Conservation (phyloP, 2,888 invertebrate genomes). For the Apotomis betuletana region DNA sequence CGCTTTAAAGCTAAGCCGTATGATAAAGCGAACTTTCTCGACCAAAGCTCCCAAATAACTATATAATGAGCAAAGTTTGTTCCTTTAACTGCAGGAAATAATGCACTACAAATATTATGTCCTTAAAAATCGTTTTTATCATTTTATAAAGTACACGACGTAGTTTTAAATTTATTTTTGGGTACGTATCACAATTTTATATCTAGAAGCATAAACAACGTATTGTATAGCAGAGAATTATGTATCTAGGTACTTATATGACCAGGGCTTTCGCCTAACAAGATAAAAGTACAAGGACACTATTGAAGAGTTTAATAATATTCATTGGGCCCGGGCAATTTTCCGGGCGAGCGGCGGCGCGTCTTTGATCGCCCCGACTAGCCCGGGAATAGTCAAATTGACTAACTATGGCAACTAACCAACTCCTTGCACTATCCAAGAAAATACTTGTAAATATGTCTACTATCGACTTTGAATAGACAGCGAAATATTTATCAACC, state of each 20-base stretch:
- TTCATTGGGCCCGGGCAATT: slow-evolving; percentile 83
- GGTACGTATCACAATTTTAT: too few species aligned
- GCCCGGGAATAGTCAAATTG: slow-evolving; percentile 71
- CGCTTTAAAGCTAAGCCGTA: too few species aligned
- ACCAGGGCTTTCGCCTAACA: slow-evolving; percentile 55
- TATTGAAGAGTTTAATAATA: slow-evolving; percentile 83
- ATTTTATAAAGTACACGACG: too few species aligned
- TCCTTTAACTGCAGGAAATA: too few species aligned
- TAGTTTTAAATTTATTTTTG: too few species aligned
- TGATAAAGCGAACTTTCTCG: too few species aligned
- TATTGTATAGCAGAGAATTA: not conserved
- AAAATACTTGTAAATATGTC: slow-evolving; percentile 5
- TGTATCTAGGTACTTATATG: not conserved
- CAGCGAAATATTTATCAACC: slow-evolving; percentile 46
- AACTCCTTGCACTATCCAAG: slow-evolving; percentile 16
- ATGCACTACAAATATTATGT: too few species aligned
- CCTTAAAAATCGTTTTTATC: too few species aligned
- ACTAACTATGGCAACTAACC: slow-evolving; percentile 55
- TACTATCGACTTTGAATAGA: slow-evolving; percentile 38
- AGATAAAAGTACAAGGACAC: slow-evolving; percentile 74
- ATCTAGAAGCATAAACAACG: not conserved
- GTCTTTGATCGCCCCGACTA: slow-evolving; percentile 78
- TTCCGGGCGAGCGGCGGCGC: slow-evolving; percentile 76
- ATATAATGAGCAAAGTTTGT: too few species aligned
- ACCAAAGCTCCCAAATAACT: too few species aligned